Percentiles rank a stretch among this genome's conserved stretches.
phyloP scores from a whole-genome alignment of 2,113 vertebrate genomes.

The Chaetorhynchus papuensis region DNA sequence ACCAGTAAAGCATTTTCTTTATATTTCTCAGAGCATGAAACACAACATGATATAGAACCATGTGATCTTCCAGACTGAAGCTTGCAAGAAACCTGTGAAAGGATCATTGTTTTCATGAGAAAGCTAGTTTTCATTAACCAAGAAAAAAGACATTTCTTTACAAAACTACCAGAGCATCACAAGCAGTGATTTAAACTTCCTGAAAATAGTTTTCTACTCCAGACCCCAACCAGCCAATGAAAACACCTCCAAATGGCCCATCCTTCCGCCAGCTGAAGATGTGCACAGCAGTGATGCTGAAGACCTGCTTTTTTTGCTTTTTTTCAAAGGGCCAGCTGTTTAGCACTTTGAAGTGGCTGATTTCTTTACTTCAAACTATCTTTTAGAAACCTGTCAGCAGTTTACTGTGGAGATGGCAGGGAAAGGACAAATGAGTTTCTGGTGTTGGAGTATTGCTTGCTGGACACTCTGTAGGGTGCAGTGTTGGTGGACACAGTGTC shows the following conservation, averaged over 20 bases:
- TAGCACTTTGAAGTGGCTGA: neutral
- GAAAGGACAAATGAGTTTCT: neutral
- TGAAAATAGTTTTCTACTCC: neutral
- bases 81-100: neutral
- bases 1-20: neutral
- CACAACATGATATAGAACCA: neutral
- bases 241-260: neutral
- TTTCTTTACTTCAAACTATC: neutral
- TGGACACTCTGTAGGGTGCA: fast-evolving
- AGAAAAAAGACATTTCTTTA: neutral
- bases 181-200: neutral
- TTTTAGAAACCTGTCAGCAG: neutral
- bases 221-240: neutral
- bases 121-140: neutral
- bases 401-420: neutral
- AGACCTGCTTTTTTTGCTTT: neutral
- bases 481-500: neutral
- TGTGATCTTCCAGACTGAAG: neutral
- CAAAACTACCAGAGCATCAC: neutral
- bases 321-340: neutral
- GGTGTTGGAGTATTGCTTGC: neutral
- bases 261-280: neutral
- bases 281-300: neutral
- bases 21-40: neutral
- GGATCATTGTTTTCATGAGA: neutral